Evolutionary conservation across 2,797 vertebrate species (phyloP).

Genomic region (Mustela erminea): DNA sequence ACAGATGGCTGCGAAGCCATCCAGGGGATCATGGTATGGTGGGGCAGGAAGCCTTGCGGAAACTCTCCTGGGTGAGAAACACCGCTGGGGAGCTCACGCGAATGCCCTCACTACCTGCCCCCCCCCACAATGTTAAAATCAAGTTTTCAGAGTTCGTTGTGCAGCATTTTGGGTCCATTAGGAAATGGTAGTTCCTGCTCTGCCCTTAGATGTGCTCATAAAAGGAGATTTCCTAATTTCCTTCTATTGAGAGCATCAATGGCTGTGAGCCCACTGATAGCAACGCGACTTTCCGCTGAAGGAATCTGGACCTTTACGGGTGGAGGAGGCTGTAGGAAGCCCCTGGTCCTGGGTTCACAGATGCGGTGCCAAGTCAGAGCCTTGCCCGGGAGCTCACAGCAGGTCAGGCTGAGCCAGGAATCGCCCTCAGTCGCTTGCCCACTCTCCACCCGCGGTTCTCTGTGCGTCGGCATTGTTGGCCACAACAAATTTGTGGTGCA

Average conservation of each 20-base stretch:
- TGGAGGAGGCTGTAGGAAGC: not conserved
- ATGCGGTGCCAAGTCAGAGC: not conserved
- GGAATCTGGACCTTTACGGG: not conserved
- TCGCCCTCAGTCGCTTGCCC: not conserved
- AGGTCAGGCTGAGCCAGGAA: not conserved
- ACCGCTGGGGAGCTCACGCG: too few species aligned
- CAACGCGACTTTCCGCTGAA: not conserved
- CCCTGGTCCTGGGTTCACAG: not conserved
- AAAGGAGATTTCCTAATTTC: constrained; percentile 19
- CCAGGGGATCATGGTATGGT: not conserved
- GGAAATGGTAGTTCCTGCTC: not conserved
- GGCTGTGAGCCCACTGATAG: not conserved
- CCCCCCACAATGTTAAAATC: not conserved
- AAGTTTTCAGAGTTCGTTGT: not conserved
- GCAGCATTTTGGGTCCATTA: not conserved
- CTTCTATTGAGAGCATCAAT: not conserved
- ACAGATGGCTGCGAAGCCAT: not conserved
- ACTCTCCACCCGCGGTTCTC: not conserved
- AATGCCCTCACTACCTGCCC: not conserved
- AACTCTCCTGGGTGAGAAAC: not conserved
- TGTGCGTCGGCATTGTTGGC: not conserved
- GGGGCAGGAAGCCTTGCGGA: not conserved
- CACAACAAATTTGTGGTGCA: accelerated
- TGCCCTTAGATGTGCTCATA: not conserved
- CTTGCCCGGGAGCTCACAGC: not conserved